Conservation (phyloP, 2,888 invertebrate species). For the Ecliptopera silaceata region DNA sequence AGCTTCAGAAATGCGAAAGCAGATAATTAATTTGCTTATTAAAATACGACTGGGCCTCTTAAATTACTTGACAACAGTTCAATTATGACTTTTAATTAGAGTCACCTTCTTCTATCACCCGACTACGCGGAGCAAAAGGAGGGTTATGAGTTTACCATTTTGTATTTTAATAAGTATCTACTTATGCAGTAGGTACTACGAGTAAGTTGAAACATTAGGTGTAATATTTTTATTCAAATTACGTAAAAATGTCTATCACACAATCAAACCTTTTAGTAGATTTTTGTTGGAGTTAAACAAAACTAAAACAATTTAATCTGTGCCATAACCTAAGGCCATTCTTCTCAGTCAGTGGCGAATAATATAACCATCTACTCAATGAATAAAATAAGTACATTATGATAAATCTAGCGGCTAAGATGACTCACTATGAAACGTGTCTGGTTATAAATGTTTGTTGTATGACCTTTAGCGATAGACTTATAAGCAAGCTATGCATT, state of each 20-base stretch:
- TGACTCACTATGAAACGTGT: conserved; percentile 23
- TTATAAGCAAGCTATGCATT: background rate
- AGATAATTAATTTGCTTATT: conserved; percentile 25
- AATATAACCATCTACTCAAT: conserved; percentile 16
- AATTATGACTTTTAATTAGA: conserved; percentile 15
- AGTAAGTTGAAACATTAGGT: no score
- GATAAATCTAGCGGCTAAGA: conserved; percentile 11
- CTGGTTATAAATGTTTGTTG: background rate
- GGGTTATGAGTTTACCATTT: no score
- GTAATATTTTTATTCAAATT: no score
- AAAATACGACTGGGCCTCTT: conserved; percentile 16
- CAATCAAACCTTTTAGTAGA: no score
- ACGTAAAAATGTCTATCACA: no score
- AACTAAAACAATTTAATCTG: background rate
- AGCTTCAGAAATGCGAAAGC: conserved; percentile 1
- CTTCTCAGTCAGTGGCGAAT: conserved; percentile 7
- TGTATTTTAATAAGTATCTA: no score
- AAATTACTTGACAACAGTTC: conserved; percentile 21
- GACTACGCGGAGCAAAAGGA: no score
- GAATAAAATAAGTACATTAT: conserved; percentile 9
- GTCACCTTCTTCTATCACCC: no score
- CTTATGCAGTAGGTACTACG: no score
- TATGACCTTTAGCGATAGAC: background rate
- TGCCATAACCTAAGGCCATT: conserved; percentile 9
- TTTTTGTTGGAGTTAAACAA: background rate